Base-by-base conservation (phyloP, 2,888 invertebrate genomes). In the Cryptocephalus moraei region DNA sequence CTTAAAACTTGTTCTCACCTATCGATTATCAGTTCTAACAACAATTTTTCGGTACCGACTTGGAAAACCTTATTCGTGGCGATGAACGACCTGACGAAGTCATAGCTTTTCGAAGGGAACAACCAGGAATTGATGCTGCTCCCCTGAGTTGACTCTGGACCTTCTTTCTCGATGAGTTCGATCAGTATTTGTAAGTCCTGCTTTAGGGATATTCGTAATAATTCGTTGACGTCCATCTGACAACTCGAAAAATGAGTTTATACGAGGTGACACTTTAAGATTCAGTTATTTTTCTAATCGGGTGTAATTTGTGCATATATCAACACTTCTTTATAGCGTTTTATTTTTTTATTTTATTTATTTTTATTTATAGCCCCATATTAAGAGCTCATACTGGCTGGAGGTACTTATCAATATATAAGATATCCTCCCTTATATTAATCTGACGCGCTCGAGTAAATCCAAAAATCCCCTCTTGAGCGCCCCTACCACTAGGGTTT, bases 81-180 rank as follows among this genome's bases (percentile, higher is more conserved):
- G 6, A 57, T 48, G 34, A 53, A 47, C 8, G 50, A 44, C 11
- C 43, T 46, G 8, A 58, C 48, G 48, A 52, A 55, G 32, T 49
- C 40, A 38, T 50, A 46, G n/a, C 51, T 40, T 44, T 57, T 57
- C n/a, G 55, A 52, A 14, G 58, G 56, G 48, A 56, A 54, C 13
- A 58, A 42, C 58, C 58, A 58, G 10, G 56, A 58, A n/a, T 45
- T 44, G 9, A 57, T 31, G 32, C 53, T 52, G 12, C 33, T n/a
- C 9, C 32, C 32, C 43, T 47, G 39, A 10, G 22, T 9, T 32
- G 33, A 41, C n/a, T 46, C 38, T 14, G 39, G 32, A 6, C 39
- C 11, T 13, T 56, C 46, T 43, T 47, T 42, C 38, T 52, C 48
- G 10, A 56, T 34, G n/a, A 52, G 41, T 34, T 48, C 44, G 42